phyloP scores from a whole-genome alignment of 2,797 vertebrate species.

The Ibycter americanus region DNA sequence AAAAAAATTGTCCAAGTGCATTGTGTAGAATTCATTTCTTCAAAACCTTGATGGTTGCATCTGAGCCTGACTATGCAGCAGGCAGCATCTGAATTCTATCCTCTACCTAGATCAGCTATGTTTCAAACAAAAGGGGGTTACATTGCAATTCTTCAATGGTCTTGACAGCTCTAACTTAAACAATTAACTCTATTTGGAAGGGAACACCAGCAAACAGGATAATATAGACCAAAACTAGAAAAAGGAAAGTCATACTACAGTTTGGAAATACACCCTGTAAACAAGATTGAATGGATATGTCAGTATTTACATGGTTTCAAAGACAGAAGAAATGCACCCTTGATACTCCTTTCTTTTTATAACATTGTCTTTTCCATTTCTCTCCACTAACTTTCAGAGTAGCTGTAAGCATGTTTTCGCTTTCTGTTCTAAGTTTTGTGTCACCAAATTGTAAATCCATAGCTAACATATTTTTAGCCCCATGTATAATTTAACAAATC shows the following conservation, averaged over 20 bases:
- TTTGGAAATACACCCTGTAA: neutral
- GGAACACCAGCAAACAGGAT: neutral
- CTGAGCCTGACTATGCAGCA: neutral
- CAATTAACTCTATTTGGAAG: neutral
- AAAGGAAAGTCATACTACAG: neutral
- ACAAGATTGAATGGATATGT: neutral
- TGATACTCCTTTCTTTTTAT: neutral
- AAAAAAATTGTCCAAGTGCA: neutral
- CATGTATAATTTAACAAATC: neutral
- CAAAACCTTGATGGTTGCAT: neutral
- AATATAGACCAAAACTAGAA: neutral
- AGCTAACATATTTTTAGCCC: neutral
- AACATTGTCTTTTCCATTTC: neutral
- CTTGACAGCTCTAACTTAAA: neutral
- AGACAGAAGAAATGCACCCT: neutral
- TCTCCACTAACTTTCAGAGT: neutral
- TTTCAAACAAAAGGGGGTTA: neutral
- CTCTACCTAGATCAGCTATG: neutral
- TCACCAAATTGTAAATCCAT: neutral
- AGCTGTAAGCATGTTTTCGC: neutral
- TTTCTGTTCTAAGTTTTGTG: neutral
- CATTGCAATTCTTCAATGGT: neutral
- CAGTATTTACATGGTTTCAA: neutral
- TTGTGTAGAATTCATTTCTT: neutral
- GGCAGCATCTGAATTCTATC: neutral